A percentile compares a stretch with the other conserved stretches of the same genome.
phyloP scores from a whole-genome alignment of 2,113 vertebrate genomes.

The Cichladusa arquata region DNA sequence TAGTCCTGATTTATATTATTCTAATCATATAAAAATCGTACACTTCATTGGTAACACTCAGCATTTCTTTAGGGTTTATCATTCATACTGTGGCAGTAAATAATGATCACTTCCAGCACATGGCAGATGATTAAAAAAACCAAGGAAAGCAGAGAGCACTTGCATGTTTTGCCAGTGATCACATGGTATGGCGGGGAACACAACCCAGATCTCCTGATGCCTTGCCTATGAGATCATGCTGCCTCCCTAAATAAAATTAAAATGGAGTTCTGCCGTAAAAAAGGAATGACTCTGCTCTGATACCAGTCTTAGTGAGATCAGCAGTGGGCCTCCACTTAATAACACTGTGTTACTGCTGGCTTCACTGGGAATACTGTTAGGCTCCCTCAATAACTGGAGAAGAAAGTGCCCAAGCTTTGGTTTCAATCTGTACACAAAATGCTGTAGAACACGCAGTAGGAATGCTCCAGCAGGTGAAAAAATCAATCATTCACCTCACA shows the following conservation, averaged over 20 bases:
- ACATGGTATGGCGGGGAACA: not conserved
- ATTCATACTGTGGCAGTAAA: constrained; percentile 1
- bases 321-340: constrained; percentile 1
- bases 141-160: not conserved
- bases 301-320: constrained; percentile 17
- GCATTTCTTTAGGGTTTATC: constrained; percentile 23
- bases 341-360: not conserved
- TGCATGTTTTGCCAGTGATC: constrained; percentile 23
- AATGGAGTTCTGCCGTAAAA: constrained; percentile 20
- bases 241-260: constrained; percentile 47
- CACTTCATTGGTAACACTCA: not conserved
- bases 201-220: constrained; percentile 47
- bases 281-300: constrained; percentile 22
- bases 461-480: not conserved
- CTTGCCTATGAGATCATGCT: constrained; percentile 51
- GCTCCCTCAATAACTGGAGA: not conserved
- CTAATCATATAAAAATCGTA: not conserved
- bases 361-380: not conserved
- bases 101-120: constrained; percentile 1
- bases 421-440: not conserved
- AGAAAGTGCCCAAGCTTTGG: not conserved
- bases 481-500: not conserved
- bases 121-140: not conserved
- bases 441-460: not conserved
- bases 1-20: not conserved